These are phyloP conservation scores for Spea bombifrons DNA, from an alignment of 2,113 vertebrate species.

Conservation along the genomic window DNA sequence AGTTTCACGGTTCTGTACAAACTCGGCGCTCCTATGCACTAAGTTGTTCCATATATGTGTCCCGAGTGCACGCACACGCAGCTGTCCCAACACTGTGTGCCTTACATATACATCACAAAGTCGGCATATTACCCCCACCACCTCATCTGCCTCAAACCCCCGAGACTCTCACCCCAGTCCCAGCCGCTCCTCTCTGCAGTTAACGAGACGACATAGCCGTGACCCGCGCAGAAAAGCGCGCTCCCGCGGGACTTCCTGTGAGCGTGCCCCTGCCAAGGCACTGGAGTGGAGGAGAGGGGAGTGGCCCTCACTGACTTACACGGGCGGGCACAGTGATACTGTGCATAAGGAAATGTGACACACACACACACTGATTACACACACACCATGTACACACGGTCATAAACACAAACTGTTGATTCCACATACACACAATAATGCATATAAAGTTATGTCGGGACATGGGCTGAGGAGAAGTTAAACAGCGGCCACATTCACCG, in stretches of 20 bases:
- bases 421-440: not conserved
- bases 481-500: too few relatives aligned
- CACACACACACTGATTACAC: not conserved
- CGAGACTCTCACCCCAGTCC: slow-evolving; percentile 15
- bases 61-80: not conserved
- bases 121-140: not conserved
- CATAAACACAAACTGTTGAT: not conserved
- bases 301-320: not conserved
- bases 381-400: not conserved
- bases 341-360: not conserved
- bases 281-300: not conserved
- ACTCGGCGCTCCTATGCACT: too few relatives aligned
- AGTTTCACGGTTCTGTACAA: too few relatives aligned
- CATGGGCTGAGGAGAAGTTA: too few relatives aligned
- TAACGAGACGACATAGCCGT: not conserved
- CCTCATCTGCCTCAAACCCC: not conserved
- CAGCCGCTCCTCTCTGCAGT: slow-evolving; percentile 6
- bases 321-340: not conserved
- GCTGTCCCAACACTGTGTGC: not conserved
- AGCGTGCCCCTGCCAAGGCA: not conserved
- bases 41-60: too few relatives aligned
- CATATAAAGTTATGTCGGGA: too few relatives aligned
- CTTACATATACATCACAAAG: not conserved
- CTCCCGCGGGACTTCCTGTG: slow-evolving; percentile 22
- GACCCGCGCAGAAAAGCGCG: not conserved